phyloP scores from a whole-genome alignment of 2,888 invertebrate species.

The Caradrina kadenii region DNA sequence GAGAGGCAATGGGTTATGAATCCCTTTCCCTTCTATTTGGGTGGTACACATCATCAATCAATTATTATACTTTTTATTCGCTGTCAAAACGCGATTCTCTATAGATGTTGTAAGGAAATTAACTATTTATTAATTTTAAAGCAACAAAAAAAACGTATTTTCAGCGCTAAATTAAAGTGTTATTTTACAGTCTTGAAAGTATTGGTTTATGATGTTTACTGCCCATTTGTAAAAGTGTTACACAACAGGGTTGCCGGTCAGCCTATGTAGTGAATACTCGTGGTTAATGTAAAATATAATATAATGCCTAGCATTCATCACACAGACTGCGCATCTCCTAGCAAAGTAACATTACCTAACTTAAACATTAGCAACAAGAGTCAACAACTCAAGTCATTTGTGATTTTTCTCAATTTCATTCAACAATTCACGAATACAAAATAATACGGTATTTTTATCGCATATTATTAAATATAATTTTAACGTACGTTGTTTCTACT shows the following conservation, averaged over 20 bases:
- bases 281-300: background rate
- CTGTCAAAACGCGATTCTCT: too few species aligned
- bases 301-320: background rate
- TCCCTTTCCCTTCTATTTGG: too few species aligned
- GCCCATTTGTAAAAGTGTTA: background rate
- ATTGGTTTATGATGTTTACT: too few species aligned
- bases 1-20: too few species aligned
- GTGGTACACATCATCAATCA: too few species aligned
- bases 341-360: background rate
- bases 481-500: background rate
- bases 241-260: background rate
- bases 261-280: slow-evolving; percentile 19
- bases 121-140: too few species aligned
- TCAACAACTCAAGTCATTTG: slow-evolving; percentile 29
- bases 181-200: too few species aligned
- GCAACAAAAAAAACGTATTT: too few species aligned
- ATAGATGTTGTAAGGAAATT: too few species aligned
- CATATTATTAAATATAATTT: background rate
- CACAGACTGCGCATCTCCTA: slow-evolving; percentile 23
- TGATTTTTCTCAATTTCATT: slow-evolving; percentile 46
- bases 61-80: too few species aligned
- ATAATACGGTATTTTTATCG: slow-evolving; percentile 32
- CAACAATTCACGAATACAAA: slow-evolving; percentile 29
- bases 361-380: slow-evolving; percentile 25
- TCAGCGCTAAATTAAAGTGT: too few species aligned